Percentiles rank a stretch among this genome's conserved stretches.
phyloP scores from a whole-genome alignment of 2,113 vertebrate species.

The Oreamnos americanus region DNA sequence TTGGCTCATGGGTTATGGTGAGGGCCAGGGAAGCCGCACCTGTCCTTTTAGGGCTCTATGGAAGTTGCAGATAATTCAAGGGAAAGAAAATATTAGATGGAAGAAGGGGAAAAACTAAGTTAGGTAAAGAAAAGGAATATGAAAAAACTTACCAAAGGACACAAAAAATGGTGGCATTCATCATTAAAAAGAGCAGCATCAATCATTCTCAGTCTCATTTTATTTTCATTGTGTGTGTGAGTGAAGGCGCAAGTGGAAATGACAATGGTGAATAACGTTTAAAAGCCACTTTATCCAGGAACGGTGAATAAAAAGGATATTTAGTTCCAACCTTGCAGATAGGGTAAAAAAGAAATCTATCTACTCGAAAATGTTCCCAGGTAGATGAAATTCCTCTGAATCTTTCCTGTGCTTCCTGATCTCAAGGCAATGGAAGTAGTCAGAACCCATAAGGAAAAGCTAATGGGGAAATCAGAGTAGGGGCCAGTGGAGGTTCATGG shows the following conservation, averaged over 20 bases:
- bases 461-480: not conserved
- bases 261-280: constrained; percentile 51
- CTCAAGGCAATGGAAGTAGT: not conserved
- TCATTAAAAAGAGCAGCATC: constrained; percentile 52
- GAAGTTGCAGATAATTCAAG: constrained; percentile 27
- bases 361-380: not conserved
- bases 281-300: constrained; percentile 48
- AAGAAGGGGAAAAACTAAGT: not conserved
- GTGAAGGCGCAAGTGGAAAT: not conserved
- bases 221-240: constrained; percentile 52
- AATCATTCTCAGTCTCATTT: constrained; percentile 50
- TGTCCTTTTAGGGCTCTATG: not conserved
- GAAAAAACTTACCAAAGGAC: constrained; percentile 29
- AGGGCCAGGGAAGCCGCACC: not conserved
- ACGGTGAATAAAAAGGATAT: constrained; percentile 40
- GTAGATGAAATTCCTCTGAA: not conserved
- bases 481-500: not conserved
- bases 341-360: constrained; percentile 23
- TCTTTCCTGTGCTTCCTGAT: not conserved
- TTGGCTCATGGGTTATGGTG: not conserved
- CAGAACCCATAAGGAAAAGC: not conserved
- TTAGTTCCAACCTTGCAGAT: constrained; percentile 52
- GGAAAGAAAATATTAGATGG: not conserved
- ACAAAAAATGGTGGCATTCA: constrained; percentile 29
- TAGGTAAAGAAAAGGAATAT: constrained; percentile 9